These are phyloP conservation scores for Sericinus montela DNA, from an alignment of 2,888 invertebrate species.

Conservation along the genomic window DNA sequence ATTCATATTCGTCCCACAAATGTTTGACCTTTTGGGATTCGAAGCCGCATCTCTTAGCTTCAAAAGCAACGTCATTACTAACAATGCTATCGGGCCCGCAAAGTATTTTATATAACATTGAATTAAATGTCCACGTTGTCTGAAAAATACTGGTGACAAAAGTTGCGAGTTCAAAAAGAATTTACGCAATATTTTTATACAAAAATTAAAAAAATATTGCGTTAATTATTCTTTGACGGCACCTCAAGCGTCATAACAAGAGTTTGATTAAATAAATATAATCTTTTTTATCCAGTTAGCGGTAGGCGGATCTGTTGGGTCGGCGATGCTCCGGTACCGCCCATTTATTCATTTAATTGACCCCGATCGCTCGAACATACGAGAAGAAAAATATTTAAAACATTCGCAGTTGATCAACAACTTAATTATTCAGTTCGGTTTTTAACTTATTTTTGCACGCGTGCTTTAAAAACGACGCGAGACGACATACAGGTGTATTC, in stretches of 20 bases:
- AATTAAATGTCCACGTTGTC: too few relatives aligned
- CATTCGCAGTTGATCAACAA: background rate
- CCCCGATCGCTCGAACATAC: background rate
- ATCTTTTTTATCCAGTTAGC: background rate
- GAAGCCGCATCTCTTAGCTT: too few relatives aligned
- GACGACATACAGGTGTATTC: too few relatives aligned
- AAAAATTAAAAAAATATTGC: too few relatives aligned
- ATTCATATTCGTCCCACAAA: too few relatives aligned
- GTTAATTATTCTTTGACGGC: too few relatives aligned
- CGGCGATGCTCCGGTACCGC: conserved; percentile 7
- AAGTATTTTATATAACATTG: too few relatives aligned
- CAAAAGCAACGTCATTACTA: too few relatives aligned
- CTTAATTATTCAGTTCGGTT: conserved; percentile 1
- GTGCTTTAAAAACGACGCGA: background rate
- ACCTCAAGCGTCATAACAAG: background rate
- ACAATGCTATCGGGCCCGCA: too few relatives aligned
- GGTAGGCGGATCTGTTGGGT: conserved; percentile 16
- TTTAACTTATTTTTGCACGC: background rate
- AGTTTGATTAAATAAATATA: conserved; percentile 3
- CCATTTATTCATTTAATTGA: conserved; percentile 13
- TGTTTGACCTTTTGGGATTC: too few relatives aligned
- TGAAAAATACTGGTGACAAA: background rate
- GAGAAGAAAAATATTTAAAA: background rate
- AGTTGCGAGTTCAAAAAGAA: too few relatives aligned
- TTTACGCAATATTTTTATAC: too few relatives aligned